Evolutionary conservation across 2,797 vertebrate genomes (phyloP), one percentile per base, ranked within the genome.

Genomic region (Cynopterus sphinx): DNA sequence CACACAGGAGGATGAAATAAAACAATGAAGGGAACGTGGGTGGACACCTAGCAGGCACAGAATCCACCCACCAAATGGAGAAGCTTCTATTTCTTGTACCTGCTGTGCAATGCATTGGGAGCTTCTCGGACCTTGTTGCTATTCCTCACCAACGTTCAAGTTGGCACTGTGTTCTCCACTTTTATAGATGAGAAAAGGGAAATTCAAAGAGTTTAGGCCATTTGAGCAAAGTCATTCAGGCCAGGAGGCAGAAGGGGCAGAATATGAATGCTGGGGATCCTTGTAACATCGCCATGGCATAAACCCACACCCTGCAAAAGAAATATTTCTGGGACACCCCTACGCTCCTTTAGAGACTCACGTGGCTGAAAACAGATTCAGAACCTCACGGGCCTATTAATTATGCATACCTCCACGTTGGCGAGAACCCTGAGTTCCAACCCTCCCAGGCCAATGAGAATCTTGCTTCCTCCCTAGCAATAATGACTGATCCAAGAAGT

Each of bases 381-480:
- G 57, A 73, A 61, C 1, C n/a, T 9, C 28, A 15, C 13, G 28
- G 15, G 11, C 24, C 79, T 78, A 4, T 53, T 79, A 41, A 61
- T 10, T 61, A 61, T 46, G 28, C 5, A 9, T 49, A 2, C 3
- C 2, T 36, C 53, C 65, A 22, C 0, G 0, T 22, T 51, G n/a
- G 36, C 15, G 11, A 63, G 5, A 84, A 8, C 53, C 28, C 33
- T 28, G 57, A 21, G 46, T 67, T 51, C 16, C 49, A 43, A 33
- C 9, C 71, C 21, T 49, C n/a, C 41, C 9, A 0, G 43, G 82
- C 51, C 82, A 41, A 26, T 36, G 13, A 70, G 43, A 74, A 3
- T 16, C 55, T 13, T 15, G 26, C 22, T 77, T 95, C 70, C 15
- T 43, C 36, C 65, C 22, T 57, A 41, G 55, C 75, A 73, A 59